phyloP scores from a whole-genome alignment of 2,888 invertebrate species.

The Hesperia comma region DNA sequence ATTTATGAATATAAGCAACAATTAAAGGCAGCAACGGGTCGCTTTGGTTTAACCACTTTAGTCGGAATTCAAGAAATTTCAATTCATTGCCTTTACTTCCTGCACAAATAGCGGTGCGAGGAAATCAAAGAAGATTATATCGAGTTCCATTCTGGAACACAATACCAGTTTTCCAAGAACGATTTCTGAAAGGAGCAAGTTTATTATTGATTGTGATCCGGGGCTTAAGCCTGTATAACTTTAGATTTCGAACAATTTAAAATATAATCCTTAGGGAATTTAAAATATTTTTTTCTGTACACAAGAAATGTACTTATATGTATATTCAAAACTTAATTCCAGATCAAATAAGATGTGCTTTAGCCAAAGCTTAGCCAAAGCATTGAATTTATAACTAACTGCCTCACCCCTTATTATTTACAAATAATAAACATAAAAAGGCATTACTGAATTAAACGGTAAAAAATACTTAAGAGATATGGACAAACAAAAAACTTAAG shows the following conservation, averaged over 20 bases:
- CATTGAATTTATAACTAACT: too few species aligned
- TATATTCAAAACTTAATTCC: too few species aligned
- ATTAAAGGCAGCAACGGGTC: neutral
- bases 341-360: too few species aligned
- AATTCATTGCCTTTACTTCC: neutral
- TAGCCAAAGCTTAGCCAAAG: too few species aligned
- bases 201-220: conserved; percentile 21
- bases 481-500: too few species aligned
- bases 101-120: neutral
- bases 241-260: conserved; percentile 2
- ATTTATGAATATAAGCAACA: neutral
- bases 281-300: too few species aligned
- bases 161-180: conserved; percentile 26
- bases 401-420: too few species aligned
- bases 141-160: conserved; percentile 10
- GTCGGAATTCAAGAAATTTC: neutral
- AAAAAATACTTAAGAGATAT: too few species aligned
- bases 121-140: conserved; percentile 16
- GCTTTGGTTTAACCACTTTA: neutral
- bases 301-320: too few species aligned
- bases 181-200: conserved; percentile 22
- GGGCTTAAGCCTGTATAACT: neutral
- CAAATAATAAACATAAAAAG: too few species aligned
- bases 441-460: too few species aligned
- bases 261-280: too few species aligned